phyloP scores from a whole-genome alignment of 2,113 vertebrate genomes.

The Onychostoma macrolepis region DNA sequence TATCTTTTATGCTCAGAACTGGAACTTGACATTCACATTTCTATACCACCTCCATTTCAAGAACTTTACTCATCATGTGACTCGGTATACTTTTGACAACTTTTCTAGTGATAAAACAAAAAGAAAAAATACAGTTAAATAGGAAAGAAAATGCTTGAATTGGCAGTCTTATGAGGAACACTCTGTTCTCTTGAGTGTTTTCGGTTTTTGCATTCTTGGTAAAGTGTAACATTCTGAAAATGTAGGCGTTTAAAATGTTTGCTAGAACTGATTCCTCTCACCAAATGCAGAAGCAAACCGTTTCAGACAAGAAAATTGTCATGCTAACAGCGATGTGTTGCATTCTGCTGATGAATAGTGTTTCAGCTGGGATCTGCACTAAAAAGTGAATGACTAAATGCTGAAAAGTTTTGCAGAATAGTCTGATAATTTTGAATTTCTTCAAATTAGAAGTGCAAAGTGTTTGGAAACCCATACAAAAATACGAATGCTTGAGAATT shows the following conservation, averaged over 20 bases:
- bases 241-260: not conserved
- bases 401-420: conserved; percentile 66
- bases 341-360: conserved; percentile 34
- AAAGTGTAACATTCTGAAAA: not conserved
- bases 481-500: conserved; percentile 39
- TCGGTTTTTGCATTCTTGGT: conserved; percentile 14
- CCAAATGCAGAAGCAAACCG: not conserved
- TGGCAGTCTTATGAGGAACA: conserved; percentile 29
- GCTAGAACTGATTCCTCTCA: not conserved
- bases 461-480: conserved; percentile 34
- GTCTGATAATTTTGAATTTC: not conserved
- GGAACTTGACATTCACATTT: conserved; percentile 12
- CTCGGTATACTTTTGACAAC: not conserved
- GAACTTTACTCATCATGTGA: conserved; percentile 5
- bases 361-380: conserved; percentile 48
- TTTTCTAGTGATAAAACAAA: not conserved
- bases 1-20: not conserved
- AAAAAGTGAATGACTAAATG: conserved; percentile 19
- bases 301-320: not conserved
- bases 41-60: not conserved
- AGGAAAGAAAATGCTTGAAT: not conserved
- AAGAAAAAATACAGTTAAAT: not conserved
- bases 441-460: not conserved
- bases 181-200: not conserved
- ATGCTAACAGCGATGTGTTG: not conserved